Evolutionary conservation across 2,113 vertebrate genomes (phyloP).

Genomic region (Daboia siamensis): DNA sequence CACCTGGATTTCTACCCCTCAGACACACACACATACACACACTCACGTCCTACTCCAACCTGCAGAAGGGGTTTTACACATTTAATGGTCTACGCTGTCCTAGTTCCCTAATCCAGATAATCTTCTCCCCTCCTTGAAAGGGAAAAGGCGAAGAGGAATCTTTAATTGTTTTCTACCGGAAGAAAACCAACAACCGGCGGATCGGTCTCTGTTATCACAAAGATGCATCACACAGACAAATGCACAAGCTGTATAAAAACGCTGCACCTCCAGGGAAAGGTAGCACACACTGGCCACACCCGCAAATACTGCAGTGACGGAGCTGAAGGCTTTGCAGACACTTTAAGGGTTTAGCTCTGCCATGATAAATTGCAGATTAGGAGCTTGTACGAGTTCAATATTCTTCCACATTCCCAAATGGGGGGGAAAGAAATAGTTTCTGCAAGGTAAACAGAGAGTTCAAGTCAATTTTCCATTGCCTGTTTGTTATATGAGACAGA

Average conservation of each 20-base stretch:
- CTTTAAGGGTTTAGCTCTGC: background rate
- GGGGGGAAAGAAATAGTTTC: too few relatives aligned
- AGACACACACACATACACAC: background rate
- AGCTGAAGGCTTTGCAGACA: background rate
- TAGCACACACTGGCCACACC: background rate
- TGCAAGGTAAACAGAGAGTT: too few relatives aligned
- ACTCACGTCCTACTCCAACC: background rate
- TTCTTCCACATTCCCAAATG: background rate
- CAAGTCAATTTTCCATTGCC: too few relatives aligned
- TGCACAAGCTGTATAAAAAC: background rate
- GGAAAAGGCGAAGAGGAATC: background rate
- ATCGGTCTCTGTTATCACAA: background rate
- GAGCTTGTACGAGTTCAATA: background rate
- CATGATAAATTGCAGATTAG: background rate
- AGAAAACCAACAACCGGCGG: background rate
- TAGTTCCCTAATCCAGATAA: conserved; percentile 10
- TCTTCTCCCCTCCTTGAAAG: background rate
- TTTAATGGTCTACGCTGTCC: background rate
- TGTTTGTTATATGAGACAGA: too few relatives aligned
- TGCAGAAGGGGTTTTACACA: background rate
- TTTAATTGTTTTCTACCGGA: background rate
- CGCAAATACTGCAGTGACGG: background rate
- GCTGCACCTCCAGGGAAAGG: background rate
- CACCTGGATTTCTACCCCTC: background rate
- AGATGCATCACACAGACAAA: background rate